Base-by-base conservation (phyloP, 2,113 vertebrate species). In the Rhinopomastus cyanomelas region DNA sequence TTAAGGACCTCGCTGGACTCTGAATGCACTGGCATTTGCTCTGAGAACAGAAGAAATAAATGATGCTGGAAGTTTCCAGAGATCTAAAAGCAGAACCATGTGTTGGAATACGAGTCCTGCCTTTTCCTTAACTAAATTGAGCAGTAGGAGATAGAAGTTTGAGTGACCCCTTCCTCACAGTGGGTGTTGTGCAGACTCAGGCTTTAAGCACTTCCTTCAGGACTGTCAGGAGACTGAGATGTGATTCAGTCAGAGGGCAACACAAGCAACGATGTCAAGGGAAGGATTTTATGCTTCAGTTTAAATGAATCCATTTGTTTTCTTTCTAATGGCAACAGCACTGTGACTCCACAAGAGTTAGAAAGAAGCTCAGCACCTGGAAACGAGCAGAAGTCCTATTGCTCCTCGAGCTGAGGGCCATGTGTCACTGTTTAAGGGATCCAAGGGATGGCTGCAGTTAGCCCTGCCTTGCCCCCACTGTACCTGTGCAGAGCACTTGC, bases 301-400 rank as follows among this genome's bases (percentile, higher is more conserved):
- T 88, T 96, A 94, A 95, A 62, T 95, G 87, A 81, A 94, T 81
- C 95, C 93, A 92, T 95, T 96, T 95, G 91, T 90, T 87, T 91
- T n/a, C 84, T 49, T 69, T 85, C 11, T 73, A 81, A 94, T 53
- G 84, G 81, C 76, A 93, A n/a, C 71, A 91, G 80, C 32, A 3
- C 89, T 94, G 89, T 81, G 85, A 95, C 90, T 93, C 75, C 89
- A 86, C 83, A 85, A 94, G 86, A 84, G 92, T 59, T 30, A 87
- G 90, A 77, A 93, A 92, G 89, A 82, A 86, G 86, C 62, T 90
- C 92, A 95, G 88, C 84, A 89, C 29, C 53, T 94, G 90, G 68
- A 69, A 92, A 77, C 81, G 73, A 82, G 85, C 81, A 96, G 93
- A 87, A 91, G 89, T 85, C 48, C 67, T 36, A 2, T 65, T 73